A percentile compares a stretch with the other conserved stretches of the same genome.
These are phyloP conservation scores for Calyptomena viridis DNA, from an alignment of 2,113 vertebrate genomes.

Conservation along the genomic window DNA sequence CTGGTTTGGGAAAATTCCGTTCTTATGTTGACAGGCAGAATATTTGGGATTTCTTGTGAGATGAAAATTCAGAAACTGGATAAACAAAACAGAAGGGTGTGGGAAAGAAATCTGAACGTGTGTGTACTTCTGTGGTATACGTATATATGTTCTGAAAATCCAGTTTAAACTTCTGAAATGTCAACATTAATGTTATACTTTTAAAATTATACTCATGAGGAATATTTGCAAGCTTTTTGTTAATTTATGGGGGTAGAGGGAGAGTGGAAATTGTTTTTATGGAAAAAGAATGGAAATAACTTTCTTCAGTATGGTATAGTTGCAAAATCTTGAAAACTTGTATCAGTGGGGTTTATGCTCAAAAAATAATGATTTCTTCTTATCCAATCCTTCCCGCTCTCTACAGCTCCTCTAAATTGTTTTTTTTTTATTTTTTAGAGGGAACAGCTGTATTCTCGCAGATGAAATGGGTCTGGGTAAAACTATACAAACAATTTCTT, in stretches of 20 bases:
- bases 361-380: background rate
- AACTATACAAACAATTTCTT: conserved; percentile 97
- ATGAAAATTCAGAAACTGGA: background rate
- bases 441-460: conserved; percentile 96
- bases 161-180: no score
- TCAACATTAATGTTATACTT: background rate
- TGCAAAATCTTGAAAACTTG: background rate
- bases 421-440: conserved; percentile 69
- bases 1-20: background rate
- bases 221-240: background rate
- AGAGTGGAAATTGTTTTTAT: background rate
- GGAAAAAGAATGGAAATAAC: background rate
- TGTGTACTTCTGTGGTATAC: background rate
- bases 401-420: background rate
- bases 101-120: background rate
- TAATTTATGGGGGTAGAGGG: background rate
- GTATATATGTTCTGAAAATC: accelerated
- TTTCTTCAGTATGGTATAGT: background rate
- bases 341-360: background rate
- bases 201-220: background rate
- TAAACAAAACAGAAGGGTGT: background rate
- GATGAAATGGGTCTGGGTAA: conserved; percentile 99
- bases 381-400: background rate
- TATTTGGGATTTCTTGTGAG: background rate
- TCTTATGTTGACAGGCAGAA: background rate